phyloP scores from a whole-genome alignment of 2,113 vertebrate genomes.

The Nesoenas mayeri region DNA sequence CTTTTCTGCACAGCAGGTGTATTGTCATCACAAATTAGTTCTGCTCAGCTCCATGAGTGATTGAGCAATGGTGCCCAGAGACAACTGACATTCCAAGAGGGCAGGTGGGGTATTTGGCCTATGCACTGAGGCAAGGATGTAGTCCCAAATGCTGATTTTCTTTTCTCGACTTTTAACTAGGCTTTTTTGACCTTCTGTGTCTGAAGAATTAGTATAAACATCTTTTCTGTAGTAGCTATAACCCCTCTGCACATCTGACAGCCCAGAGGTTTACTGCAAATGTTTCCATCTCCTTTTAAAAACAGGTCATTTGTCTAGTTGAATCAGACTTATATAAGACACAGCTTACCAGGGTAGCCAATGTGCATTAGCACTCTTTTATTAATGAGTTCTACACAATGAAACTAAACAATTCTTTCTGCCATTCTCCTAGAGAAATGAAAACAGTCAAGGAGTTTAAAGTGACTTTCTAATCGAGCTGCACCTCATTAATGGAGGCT shows the following conservation, averaged over 20 bases:
- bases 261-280: slow-evolving; percentile 33
- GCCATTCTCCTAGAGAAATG: not conserved
- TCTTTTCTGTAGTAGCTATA: slow-evolving; percentile 10
- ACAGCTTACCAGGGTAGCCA: slow-evolving; percentile 31
- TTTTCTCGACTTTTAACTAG: slow-evolving; percentile 58
- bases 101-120: not conserved
- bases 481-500: slow-evolving; percentile 15
- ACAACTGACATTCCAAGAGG: not conserved
- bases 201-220: slow-evolving; percentile 57
- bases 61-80: not conserved
- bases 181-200: slow-evolving; percentile 64
- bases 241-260: slow-evolving; percentile 1
- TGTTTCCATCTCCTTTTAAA: slow-evolving; percentile 57
- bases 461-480: slow-evolving; percentile 56
- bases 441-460: not conserved
- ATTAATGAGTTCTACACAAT: slow-evolving; percentile 65
- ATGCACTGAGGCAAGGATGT: not conserved
- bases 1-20: not conserved
- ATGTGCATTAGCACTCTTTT: slow-evolving; percentile 12
- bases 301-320: slow-evolving; percentile 54
- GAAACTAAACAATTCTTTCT: not conserved
- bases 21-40: not conserved
- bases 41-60: not conserved
- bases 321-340: slow-evolving; percentile 43
- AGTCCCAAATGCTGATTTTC: not conserved